Conservation (phyloP, 2,113 vertebrate species). For the Mesocricetus auratus region DNA sequence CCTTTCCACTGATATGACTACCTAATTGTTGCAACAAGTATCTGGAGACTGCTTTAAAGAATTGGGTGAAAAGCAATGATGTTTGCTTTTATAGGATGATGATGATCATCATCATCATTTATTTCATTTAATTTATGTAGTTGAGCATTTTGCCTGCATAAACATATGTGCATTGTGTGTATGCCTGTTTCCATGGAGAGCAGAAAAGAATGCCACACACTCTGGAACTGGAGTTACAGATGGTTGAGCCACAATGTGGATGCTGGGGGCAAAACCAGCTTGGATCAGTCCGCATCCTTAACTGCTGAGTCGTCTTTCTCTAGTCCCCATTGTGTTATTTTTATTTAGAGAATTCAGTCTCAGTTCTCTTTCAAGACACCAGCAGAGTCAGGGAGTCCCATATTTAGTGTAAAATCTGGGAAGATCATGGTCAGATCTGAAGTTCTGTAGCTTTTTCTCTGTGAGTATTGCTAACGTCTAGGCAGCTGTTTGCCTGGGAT, state of each 20-base stretch:
- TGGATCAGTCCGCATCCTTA: not conserved
- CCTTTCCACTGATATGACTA: conserved; percentile 5
- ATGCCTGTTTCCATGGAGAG: not conserved
- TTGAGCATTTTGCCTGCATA: not conserved
- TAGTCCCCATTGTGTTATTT: not conserved
- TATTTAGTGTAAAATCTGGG: not conserved
- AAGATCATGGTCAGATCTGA: not conserved
- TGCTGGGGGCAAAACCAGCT: not conserved
- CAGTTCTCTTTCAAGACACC: not conserved
- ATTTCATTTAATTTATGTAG: not conserved
- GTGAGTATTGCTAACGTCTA: not conserved
- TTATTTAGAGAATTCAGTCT: not conserved
- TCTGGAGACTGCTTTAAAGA: conserved; percentile 24
- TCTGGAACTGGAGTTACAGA: not conserved
- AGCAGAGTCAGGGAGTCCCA: not conserved
- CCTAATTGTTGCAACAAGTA: not conserved
- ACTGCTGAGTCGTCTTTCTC: not conserved
- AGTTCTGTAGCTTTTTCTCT: not conserved
- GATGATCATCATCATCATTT: not conserved
- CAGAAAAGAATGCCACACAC: not conserved
- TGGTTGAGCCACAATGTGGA: not conserved
- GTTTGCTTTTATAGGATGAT: not conserved
- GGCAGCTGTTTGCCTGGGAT: not conserved
- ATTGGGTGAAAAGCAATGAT: not conserved
- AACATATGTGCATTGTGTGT: not conserved